Conservation (phyloP, 2,113 vertebrate species). For the Cariama cristata region DNA sequence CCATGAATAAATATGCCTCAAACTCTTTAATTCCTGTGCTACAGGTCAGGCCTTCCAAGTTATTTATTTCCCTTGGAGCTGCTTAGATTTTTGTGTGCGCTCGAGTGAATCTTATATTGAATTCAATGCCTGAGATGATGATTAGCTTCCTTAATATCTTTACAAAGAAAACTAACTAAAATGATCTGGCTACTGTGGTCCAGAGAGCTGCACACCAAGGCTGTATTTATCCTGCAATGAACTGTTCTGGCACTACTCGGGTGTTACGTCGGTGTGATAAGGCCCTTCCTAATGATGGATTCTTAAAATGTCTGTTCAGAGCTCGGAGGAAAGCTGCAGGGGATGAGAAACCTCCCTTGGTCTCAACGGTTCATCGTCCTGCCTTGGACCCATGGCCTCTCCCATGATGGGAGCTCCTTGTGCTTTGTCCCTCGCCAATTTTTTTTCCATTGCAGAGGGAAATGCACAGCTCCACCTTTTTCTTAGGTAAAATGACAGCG, state of each 20-base stretch:
- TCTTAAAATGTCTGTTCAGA: neutral
- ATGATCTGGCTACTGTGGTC: neutral
- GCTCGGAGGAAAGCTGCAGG: neutral
- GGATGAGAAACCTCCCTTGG: neutral
- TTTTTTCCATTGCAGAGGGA: neutral
- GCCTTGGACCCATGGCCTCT: neutral
- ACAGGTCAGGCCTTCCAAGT: neutral
- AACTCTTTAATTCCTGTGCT: neutral
- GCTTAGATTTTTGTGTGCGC: neutral
- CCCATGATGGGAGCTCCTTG: fast-evolving
- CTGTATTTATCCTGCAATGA: neutral
- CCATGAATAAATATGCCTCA: neutral
- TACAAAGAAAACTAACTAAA: neutral
- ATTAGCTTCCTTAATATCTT: neutral
- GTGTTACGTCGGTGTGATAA: neutral
- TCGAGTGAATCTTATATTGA: neutral
- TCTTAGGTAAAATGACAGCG: neutral
- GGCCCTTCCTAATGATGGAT: neutral
- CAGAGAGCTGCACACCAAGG: neutral
- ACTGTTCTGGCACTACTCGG: fast-evolving
- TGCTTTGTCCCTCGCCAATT: neutral
- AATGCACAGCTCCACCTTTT: neutral
- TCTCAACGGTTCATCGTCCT: neutral
- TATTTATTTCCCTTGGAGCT: neutral
- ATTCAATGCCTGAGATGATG: neutral